Percentiles rank a stretch among this genome's conserved stretches.
These are phyloP conservation scores for Centrocercus urophasianus DNA, from an alignment of 2,113 vertebrate genomes.

Conservation along the genomic window DNA sequence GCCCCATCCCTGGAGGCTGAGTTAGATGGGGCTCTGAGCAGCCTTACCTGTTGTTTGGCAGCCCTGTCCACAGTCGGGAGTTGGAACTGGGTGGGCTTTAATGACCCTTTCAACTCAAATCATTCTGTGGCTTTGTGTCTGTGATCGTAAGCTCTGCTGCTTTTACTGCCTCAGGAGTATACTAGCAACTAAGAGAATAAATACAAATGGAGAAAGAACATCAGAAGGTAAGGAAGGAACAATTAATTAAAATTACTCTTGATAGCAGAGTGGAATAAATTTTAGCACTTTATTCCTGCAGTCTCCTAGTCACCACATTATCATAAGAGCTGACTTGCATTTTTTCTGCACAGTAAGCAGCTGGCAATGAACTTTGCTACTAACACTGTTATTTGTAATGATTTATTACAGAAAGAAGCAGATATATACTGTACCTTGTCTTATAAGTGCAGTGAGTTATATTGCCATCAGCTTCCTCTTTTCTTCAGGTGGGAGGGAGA, in stretches of 20 bases:
- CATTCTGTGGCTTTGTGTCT: background rate
- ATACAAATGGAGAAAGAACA: background rate
- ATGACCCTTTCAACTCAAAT: background rate
- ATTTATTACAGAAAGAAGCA: background rate
- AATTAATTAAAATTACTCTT: background rate
- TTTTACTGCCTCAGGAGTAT: background rate
- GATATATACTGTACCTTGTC: background rate
- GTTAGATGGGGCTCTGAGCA: background rate
- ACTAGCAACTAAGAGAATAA: background rate
- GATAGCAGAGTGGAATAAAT: background rate
- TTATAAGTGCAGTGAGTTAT: background rate
- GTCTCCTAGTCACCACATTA: background rate
- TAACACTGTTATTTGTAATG: background rate
- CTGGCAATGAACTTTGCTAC: constrained; percentile 3
- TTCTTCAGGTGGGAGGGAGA: background rate
- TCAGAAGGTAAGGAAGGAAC: background rate
- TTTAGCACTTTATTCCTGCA: background rate
- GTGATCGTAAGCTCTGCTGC: background rate
- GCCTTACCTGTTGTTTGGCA: background rate
- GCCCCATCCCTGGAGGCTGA: background rate
- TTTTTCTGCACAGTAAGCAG: background rate
- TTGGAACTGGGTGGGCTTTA: background rate
- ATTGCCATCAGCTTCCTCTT: background rate
- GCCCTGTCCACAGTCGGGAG: background rate
- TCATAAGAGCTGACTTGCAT: background rate